Evolutionary conservation across 2,113 vertebrate genomes (phyloP).

Genomic region (Meleagris gallopavo): DNA sequence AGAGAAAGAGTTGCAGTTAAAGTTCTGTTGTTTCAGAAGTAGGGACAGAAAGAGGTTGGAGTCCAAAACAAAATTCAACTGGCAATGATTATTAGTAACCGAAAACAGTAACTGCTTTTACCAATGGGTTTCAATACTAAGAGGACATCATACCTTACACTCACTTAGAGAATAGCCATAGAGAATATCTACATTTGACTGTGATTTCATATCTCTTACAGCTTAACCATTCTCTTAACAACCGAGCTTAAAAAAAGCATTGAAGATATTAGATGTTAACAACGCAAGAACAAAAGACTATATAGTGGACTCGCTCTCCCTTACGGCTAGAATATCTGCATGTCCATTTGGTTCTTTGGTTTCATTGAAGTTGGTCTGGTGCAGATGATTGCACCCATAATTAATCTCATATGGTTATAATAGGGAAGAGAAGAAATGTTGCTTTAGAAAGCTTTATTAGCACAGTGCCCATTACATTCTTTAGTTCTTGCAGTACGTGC

Average conservation of each 20-base stretch:
- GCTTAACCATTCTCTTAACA: not conserved
- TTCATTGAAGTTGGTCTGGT: not conserved
- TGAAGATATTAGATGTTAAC: not conserved
- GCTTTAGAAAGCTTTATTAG: not conserved
- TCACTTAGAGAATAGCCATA: not conserved
- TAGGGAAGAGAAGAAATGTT: not conserved
- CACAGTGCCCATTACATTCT: not conserved
- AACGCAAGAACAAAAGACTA: not conserved
- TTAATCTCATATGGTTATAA: not conserved
- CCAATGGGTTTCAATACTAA: not conserved
- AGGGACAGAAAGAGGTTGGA: not conserved
- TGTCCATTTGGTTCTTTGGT: not conserved
- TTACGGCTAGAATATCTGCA: not conserved
- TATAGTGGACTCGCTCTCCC: not conserved
- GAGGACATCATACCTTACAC: not conserved
- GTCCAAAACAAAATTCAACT: not conserved
- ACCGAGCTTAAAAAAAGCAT: not conserved
- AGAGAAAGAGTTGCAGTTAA: not conserved
- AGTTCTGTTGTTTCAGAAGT: not conserved
- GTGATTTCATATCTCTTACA: not conserved
- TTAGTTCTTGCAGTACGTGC: fast-evolving
- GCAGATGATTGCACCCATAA: not conserved
- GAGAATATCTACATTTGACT: not conserved
- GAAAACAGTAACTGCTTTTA: not conserved
- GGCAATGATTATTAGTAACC: not conserved